Evolutionary conservation across 2,113 vertebrate species (phyloP).

Genomic region (Chaetodon trifascialis): DNA sequence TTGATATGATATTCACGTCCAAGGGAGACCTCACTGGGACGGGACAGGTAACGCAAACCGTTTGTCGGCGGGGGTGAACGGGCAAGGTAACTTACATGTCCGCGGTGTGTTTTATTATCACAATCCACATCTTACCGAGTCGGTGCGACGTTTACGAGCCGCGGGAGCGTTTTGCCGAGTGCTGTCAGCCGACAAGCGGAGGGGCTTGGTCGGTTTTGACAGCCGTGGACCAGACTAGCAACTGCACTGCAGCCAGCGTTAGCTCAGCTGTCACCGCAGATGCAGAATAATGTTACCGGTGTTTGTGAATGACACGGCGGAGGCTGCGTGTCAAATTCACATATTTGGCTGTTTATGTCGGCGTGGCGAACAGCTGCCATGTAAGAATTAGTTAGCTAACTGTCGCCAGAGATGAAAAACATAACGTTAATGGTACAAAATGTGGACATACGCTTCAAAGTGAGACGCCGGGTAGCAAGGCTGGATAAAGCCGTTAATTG

Average conservation of each 20-base stretch:
- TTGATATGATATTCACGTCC: slow-evolving; percentile 70
- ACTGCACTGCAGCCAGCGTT: slow-evolving; percentile 70
- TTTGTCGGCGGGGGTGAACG: slow-evolving; percentile 22
- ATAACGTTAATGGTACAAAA: neutral
- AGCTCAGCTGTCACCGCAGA: slow-evolving; percentile 75
- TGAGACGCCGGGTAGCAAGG: neutral
- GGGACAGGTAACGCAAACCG: slow-evolving; percentile 70
- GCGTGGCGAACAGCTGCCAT: neutral
- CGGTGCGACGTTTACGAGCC: neutral
- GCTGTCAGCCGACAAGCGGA: slow-evolving; percentile 52
- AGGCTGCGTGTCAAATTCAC: neutral
- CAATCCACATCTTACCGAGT: neutral
- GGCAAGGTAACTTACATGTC: slow-evolving; percentile 47
- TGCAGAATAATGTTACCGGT: slow-evolving; percentile 47
- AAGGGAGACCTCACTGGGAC: slow-evolving; percentile 76
- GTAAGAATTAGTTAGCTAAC: neutral
- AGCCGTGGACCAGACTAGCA: slow-evolving; percentile 69
- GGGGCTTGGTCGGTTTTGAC: slow-evolving; percentile 69
- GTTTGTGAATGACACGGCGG: slow-evolving; percentile 38
- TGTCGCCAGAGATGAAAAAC: neutral
- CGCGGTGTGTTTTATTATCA: neutral
- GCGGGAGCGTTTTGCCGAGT: slow-evolving; percentile 11
- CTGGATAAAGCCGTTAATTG: neutral
- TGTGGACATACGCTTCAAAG: slow-evolving; percentile 16
- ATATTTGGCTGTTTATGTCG: neutral